Percentiles rank a stretch among this genome's conserved stretches.
These are phyloP conservation scores for Mystacides longicornis DNA, from an alignment of 2,888 invertebrate species.

Conservation along the genomic window DNA sequence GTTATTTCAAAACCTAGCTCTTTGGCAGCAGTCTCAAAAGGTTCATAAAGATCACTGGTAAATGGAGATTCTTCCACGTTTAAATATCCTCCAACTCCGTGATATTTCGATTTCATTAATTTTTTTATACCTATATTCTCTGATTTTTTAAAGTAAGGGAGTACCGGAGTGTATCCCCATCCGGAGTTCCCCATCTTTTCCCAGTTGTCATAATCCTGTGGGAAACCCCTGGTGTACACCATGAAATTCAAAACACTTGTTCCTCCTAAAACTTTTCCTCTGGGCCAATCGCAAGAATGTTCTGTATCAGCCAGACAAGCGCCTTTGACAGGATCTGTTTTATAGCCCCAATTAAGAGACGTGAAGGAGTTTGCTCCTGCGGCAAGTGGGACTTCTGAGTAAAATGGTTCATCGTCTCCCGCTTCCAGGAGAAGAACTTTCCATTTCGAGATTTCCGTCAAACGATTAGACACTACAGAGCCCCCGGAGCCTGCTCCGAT, in stretches of 20 bases:
- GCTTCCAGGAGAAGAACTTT: conserved; percentile 68
- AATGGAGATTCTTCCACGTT: conserved; percentile 61
- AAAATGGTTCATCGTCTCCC: conserved; percentile 67
- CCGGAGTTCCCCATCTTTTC: conserved; percentile 68
- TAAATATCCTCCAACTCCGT: conserved; percentile 59
- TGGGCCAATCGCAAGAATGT: conserved; percentile 54
- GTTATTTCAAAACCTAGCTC: conserved; percentile 63
- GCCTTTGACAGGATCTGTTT: conserved; percentile 50
- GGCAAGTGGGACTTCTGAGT: conserved; percentile 68
- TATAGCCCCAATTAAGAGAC: conserved; percentile 67
- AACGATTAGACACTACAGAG: conserved; percentile 69
- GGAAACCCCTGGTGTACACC: conserved; percentile 70
- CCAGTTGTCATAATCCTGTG: conserved; percentile 76
- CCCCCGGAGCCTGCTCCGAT: conserved; percentile 54
- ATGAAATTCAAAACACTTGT: conserved; percentile 73
- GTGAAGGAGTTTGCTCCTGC: conserved; percentile 56
- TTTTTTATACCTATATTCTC: conserved; percentile 58
- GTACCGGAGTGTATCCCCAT: conserved; percentile 67
- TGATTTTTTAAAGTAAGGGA: conserved; percentile 72
- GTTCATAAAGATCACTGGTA: conserved; percentile 52
- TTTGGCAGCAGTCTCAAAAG: conserved; percentile 59
- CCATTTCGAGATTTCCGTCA: conserved; percentile 64
- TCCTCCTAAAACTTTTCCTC: conserved; percentile 63
- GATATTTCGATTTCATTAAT: conserved; percentile 55
- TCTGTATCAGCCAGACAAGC: conserved; percentile 46